Percentiles rank a stretch among this genome's conserved stretches.
These are phyloP conservation scores for Neuroscelio doddi DNA, from an alignment of 2,888 invertebrate species.

Conservation along the genomic window DNA sequence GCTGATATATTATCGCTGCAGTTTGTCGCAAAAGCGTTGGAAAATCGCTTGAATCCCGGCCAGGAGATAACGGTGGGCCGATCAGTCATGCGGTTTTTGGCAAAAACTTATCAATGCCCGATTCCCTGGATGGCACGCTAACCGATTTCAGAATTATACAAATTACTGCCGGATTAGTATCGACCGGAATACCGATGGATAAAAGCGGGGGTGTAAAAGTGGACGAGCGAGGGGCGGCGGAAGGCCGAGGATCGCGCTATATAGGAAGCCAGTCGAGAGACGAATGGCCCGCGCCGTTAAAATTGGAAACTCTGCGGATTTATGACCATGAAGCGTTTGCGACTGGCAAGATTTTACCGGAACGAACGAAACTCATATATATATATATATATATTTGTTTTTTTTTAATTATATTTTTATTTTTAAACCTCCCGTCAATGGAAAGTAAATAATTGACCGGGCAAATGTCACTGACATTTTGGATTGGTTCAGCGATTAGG, in stretches of 20 bases:
- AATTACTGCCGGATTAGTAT: constrained; percentile 63
- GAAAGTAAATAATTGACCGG: not conserved
- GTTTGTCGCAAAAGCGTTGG: constrained; percentile 47
- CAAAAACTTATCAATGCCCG: constrained; percentile 50
- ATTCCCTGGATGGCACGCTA: constrained; percentile 40
- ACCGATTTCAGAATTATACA: constrained; percentile 65
- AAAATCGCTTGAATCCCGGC: constrained; percentile 48
- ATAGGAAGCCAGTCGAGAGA: constrained; percentile 38
- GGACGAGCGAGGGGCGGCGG: constrained; percentile 5
- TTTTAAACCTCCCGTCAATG: not conserved
- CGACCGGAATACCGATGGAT: constrained; percentile 23
- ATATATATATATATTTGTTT: not conserved
- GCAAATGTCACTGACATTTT: not conserved
- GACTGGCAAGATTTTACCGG: constrained; percentile 20
- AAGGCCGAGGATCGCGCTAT: constrained; percentile 9
- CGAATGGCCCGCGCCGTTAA: constrained; percentile 54
- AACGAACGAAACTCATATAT: not conserved
- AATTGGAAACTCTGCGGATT: constrained; percentile 57
- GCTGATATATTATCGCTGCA: constrained; percentile 46
- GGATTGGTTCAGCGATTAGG: not conserved
- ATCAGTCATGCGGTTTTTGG: constrained; percentile 50
- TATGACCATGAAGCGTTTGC: constrained; percentile 48
- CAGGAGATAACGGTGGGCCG: constrained; percentile 44
- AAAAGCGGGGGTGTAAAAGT: constrained; percentile 17
- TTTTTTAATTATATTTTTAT: not conserved